Evolutionary conservation across 2,113 vertebrate species (phyloP), one percentile per base, ranked within the genome.

Genomic region (Procapra przewalskii): DNA sequence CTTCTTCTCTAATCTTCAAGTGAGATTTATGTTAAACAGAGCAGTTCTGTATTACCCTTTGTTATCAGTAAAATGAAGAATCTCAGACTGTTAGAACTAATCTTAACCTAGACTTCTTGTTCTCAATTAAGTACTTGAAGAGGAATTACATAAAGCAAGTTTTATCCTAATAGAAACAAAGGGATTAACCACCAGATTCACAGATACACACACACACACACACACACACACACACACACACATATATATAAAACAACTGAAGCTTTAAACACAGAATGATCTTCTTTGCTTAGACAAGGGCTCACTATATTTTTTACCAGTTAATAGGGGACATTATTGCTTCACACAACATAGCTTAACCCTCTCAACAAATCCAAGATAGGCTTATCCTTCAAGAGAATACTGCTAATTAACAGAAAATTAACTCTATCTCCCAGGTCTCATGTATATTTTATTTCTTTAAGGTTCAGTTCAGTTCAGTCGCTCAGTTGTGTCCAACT

Each of bases 151-250:
- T 91, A 60, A 87, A 57, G 8, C 29, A 92, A 81, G 6, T n/a
- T 52, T 57, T 75, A 92, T 85, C 10, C 67, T 75, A 94, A 93
- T 54, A 19, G 40, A 92, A 93, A 93, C 25, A 88, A 55, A 94
- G 11, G 14, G 27, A 93, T 96, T 94, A 55, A 77, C 21, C 1
- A 13, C 10, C 52, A 84, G n/a, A 81, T 3, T 50, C n/a, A 67
- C 3, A 43, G 25, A 94, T 23, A 67, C 7, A 45, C 45, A 45
- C 45, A 45, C 45, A 45, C 45, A 45, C 45, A 45, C 7, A 45
- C 45, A 45, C 8, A 45, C 45, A 45, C 8, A 45, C 43, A 45
- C 43, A 45, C 43, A 43, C 43, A 43, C 40, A 43, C 40, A 59
- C 8, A 60, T 60, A 60, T 13, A 13, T 62, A 4, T 90, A 84